Evolutionary conservation across 2,113 vertebrate genomes (phyloP), one percentile per base, ranked within the genome.

Genomic region (Antennarius striatus): DNA sequence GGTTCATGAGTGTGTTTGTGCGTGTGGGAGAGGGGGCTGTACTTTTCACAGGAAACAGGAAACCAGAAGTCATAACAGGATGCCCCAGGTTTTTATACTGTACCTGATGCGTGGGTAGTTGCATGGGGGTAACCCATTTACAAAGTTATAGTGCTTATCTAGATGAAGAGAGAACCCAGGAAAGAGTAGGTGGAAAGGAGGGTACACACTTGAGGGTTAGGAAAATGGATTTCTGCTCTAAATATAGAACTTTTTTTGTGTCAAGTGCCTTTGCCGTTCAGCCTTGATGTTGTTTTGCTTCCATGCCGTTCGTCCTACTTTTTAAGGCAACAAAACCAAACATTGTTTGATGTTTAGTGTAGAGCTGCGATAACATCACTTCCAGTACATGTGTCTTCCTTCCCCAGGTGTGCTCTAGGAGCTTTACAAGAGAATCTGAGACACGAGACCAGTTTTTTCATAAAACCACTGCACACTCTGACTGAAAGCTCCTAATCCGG

Each of bases 11-110:
- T 67, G 68, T 76, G 61, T 80, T 56, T 83, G 36, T 50, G 45
- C 7, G 32, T 14, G 48, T 42, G 52, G 39, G 51, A 9, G 55
- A 22, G 49, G 67, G 79, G 53, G 76, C 30, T 78, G 71, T 81
- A 77, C 86, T 81, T 84, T 83, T 83, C 17, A 89, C 84, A 90
- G 89, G 90, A 91, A 91, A 89, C 90, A 90, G 90, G 90, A 91
- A 91, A 89, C 88, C 84, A 89, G 58, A 85, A 91, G 85, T 89
- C 90, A 91, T 90, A 91, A 91, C 90, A 91, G 89, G 90, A 91
- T 90, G 86, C 86, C 88, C 85, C 75, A 87, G 78, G 86, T 91
- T 89, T 80, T 87, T 54, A 84, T 84, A 91, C 89, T 91, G 89
- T 91, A 90, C 89, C 89, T 91, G 85, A 89, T 88, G 90, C 88